These are phyloP conservation scores for Conchocele bisecta DNA, from an alignment of 2,888 invertebrate species.

Conservation along the genomic window DNA sequence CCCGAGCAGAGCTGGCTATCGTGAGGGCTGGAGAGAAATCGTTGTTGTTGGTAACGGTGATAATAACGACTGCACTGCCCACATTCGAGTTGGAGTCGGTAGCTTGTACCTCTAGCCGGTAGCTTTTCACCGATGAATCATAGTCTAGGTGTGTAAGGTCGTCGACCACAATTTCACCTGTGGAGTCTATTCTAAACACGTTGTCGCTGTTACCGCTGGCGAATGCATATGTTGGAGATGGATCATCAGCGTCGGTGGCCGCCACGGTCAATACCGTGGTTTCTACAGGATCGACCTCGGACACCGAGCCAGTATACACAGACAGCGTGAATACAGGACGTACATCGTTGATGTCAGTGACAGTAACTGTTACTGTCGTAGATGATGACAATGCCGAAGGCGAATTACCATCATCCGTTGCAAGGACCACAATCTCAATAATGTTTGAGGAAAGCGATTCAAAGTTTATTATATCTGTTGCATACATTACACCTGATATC, in stretches of 20 bases:
- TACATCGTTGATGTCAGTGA: slow-evolving; percentile 74
- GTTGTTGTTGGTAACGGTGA: slow-evolving; percentile 60
- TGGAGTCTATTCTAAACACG: slow-evolving; percentile 58
- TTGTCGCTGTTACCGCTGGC: slow-evolving; percentile 55
- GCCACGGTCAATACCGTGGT: slow-evolving; percentile 59
- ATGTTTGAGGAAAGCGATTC: slow-evolving; percentile 17
- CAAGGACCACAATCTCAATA: slow-evolving; percentile 55
- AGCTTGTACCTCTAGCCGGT: slow-evolving; percentile 91
- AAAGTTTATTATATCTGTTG: background rate
- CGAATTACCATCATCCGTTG: slow-evolving; percentile 52
- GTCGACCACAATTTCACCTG: slow-evolving; percentile 58
- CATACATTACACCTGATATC: background rate
- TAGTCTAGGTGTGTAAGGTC: slow-evolving; percentile 65
- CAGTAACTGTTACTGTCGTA: slow-evolving; percentile 65
- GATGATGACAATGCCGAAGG: slow-evolving; percentile 48
- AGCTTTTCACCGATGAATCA: slow-evolving; percentile 81
- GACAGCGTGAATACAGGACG: slow-evolving; percentile 71
- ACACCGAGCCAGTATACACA: slow-evolving; percentile 59
- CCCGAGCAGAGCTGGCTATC: slow-evolving; percentile 32
- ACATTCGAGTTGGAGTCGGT: slow-evolving; percentile 82
- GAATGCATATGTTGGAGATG: slow-evolving; percentile 61
- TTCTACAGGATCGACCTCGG: slow-evolving; percentile 59
- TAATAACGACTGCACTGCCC: slow-evolving; percentile 56
- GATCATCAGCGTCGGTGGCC: slow-evolving; percentile 57
- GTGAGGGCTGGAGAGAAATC: slow-evolving; percentile 62